Base-by-base conservation (phyloP, 2,797 vertebrate genomes). In the Chloroceryle inda region DNA sequence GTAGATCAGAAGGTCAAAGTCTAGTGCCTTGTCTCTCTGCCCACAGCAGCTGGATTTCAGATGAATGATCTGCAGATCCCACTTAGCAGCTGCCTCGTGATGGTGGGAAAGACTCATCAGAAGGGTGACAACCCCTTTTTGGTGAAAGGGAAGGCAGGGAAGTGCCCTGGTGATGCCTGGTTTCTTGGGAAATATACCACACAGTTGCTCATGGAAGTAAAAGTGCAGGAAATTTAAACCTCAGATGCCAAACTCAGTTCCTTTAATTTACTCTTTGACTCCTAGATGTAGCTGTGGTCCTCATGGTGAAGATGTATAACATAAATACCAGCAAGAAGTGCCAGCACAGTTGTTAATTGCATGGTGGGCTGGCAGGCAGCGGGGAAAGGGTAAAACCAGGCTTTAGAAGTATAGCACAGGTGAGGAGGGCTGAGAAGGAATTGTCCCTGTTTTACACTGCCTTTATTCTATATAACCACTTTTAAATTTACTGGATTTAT, bases 371-470 rank as follows among this genome's bases (percentile, higher is more conserved):
- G 35, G 40, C 14, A 33, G 0, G 3, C 7, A 7, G 31, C 33
- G 17, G 11, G 12, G 24, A 63, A 67, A 45, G 5, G 20, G 9
- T 53, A 7, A 59, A 78, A 4, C 31, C n/a, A 47, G 0, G 47
- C 33, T 71, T 35, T 23, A 68, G 45, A 84, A 17, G 3, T 20
- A 11, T 5, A 58, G 35, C 40, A 56, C 3, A n/a, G 9, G 3
- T 33, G 12, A 11, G 19, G 6, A 88, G 5, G 18, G 23, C 31
- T 0, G 0, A 69, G 38, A 71, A 76, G 23, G 40, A 78, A 31
- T 44, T 29, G 4, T 18, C 89, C 10, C 22, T 67, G 0, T 53
- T 44, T 63, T 74, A 33, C 40, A 10, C 4, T 24, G 40, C 3
- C 31, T 88, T 47, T 88, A n/a, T 61, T 75, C n/a, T 67, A 3